Conservation (phyloP, 1,140 invertebrate species). For the Pristionchus pacificus region DNA sequence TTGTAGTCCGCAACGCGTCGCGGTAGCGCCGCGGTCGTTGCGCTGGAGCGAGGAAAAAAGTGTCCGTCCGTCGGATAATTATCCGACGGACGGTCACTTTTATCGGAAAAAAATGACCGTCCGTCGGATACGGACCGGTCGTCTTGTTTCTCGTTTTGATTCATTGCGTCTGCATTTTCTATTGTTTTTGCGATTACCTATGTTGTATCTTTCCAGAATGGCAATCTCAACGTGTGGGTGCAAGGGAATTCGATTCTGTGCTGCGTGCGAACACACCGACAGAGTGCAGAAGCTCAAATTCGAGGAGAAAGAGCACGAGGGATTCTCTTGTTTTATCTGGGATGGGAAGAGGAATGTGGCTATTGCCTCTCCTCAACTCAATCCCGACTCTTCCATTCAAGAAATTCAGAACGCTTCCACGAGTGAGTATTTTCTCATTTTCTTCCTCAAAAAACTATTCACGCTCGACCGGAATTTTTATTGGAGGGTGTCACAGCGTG, state of each 20-base stretch:
- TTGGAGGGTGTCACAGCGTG: no score
- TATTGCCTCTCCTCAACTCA: constrained; percentile 11
- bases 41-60: no score
- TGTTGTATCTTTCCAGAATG: background rate
- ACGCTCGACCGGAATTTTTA: no score
- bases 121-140: no score
- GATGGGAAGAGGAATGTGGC: constrained; percentile 2
- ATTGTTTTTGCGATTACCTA: background rate
- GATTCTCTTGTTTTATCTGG: constrained; percentile 33
- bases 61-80: no score
- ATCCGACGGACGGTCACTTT: no score
- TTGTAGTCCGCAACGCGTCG: no score
- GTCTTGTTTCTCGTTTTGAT: background rate
- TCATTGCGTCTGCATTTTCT: background rate
- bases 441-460: background rate
- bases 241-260: constrained; percentile 44
- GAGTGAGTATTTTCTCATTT: background rate
- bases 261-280: constrained; percentile 36
- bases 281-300: constrained; percentile 35
- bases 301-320: constrained; percentile 28
- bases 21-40: no score
- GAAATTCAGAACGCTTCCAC: constrained; percentile 19
- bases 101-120: no score
- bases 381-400: constrained; percentile 12
- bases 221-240: no score